phyloP scores from a whole-genome alignment of 1,140 invertebrate genomes.

The Cyphomyrmex costatus region DNA sequence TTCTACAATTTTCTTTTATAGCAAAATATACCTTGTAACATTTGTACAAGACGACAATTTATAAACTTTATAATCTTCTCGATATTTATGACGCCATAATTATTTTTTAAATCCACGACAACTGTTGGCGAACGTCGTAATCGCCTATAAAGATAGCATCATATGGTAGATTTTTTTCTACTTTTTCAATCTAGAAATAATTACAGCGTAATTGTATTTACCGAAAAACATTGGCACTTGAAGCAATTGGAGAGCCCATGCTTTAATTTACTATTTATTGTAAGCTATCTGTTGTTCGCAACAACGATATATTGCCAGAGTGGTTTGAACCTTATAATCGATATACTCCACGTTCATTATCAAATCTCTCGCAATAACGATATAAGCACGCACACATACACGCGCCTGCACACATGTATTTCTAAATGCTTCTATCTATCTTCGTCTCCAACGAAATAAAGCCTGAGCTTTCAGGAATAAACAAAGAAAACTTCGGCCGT shows the following conservation, averaged over 20 bases:
- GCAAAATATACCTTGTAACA: neutral
- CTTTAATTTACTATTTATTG: conserved; percentile 20
- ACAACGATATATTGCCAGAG: neutral
- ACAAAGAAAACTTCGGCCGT: conserved; percentile 55
- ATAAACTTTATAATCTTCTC: neutral
- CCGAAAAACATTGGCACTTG: neutral
- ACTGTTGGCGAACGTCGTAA: neutral
- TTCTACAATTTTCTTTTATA: neutral
- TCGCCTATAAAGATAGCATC: neutral
- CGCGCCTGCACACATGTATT: neutral
- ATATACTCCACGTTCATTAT: conserved; percentile 47
- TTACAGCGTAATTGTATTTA: conserved; percentile 2
- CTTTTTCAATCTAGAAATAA: conserved; percentile 18
- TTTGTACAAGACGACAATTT: neutral
- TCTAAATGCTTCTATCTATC: conserved; percentile 32
- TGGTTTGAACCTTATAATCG: conserved; percentile 31
- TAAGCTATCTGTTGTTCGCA: neutral
- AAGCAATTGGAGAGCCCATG: neutral
- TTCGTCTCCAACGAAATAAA: conserved; percentile 49
- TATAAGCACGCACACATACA: neutral
- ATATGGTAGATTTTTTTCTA: neutral
- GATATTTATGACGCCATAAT: neutral
- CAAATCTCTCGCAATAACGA: conserved; percentile 40
- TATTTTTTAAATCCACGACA: neutral
- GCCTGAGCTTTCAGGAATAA: conserved; percentile 29